Evolutionary conservation across 2,113 vertebrate species (phyloP), one percentile per base, ranked within the genome.

Genomic region (Holacanthus passer): DNA sequence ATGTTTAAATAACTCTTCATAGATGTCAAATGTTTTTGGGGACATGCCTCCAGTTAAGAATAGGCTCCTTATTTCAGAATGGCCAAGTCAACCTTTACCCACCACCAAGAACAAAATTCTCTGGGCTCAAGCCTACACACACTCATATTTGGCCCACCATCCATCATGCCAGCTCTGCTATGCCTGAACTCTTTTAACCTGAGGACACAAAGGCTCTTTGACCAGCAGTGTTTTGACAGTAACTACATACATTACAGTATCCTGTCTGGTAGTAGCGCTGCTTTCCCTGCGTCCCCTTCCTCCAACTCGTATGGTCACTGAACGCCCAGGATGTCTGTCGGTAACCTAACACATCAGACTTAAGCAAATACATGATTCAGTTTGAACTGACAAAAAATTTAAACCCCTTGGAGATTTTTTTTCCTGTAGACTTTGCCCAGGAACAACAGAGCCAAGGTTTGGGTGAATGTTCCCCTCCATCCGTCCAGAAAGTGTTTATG

Each of bases 191-290:
- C 66, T 64, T 83, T 85, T 64, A 80, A 88, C 70, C 77, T 67
- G 64, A 65, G 60, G 47, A 90, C 87, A 94, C 88, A 94, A 92
- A 92, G 87, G 58, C 70, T 86, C 92, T 90, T 94, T 94, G 87
- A 93, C 76, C 72, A 79, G 83, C 64, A 47, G 41, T 92, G 87
- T 94, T 94, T 94, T 90, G 80, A 93, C 75, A 78, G 93, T 85
- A 90, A 94, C 87, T 81, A 82, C 81, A 92, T 83, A 83, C 80
- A 59, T 83, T 88, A 88, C 53, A 70, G 72, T 79, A 85, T 87
- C 79, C 90, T 87, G 74, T 83, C 85, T 79, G 73, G 62, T 79
- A 32, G 56, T 47, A 79, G 35, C 48, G 16, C 77, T 52, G 64
- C 68, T 79, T 85, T 73, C 48, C 47, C 41, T 58, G 60, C 58